phyloP scores from a whole-genome alignment of 2,888 invertebrate species.

The Tiphia femorata region DNA sequence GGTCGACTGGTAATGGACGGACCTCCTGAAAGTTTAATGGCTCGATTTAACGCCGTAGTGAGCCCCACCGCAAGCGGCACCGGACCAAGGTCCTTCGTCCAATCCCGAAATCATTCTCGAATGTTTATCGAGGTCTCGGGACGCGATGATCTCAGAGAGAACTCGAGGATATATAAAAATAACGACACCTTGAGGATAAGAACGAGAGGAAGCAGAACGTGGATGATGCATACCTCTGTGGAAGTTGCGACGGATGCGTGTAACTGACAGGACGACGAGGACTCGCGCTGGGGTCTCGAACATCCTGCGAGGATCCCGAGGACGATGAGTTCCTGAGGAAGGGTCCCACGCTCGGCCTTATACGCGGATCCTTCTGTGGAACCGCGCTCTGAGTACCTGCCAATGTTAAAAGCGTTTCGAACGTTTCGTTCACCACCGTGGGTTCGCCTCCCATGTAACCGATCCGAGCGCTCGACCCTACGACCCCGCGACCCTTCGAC shows the following conservation, averaged over 20 bases:
- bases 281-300: slow-evolving; percentile 56
- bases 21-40: slow-evolving; percentile 74
- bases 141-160: slow-evolving; percentile 14
- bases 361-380: slow-evolving; percentile 71
- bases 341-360: slow-evolving; percentile 70
- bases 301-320: slow-evolving; percentile 61
- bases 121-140: background rate
- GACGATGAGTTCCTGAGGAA: slow-evolving; percentile 54
- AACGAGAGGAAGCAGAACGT: too few relatives aligned
- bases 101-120: background rate
- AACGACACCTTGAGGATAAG: too few relatives aligned
- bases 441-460: background rate
- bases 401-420: background rate
- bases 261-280: slow-evolving; percentile 62
- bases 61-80: too few relatives aligned
- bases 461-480: too few relatives aligned
- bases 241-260: slow-evolving; percentile 64
- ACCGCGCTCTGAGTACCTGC: slow-evolving; percentile 53
- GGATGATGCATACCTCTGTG: slow-evolving; percentile 71
- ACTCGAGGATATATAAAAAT: too few relatives aligned
- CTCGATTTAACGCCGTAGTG: too few relatives aligned
- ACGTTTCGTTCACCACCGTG: background rate
- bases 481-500: background rate
- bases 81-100: too few relatives aligned
- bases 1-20: slow-evolving; percentile 86